phyloP scores from a whole-genome alignment of 2,113 vertebrate genomes.

The Misgurnus anguillicaudatus region DNA sequence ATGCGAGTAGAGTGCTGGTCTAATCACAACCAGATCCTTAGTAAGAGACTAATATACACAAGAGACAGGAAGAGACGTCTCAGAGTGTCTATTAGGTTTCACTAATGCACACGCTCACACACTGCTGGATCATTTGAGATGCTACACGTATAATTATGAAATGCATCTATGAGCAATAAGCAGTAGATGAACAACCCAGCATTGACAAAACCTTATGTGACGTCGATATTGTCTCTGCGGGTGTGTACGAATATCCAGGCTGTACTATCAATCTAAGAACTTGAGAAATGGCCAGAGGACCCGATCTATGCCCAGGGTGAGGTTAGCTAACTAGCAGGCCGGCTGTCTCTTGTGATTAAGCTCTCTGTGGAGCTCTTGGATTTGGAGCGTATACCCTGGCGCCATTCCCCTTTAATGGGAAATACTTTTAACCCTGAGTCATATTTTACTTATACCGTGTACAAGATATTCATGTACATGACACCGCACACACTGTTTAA shows the following conservation, averaged over 20 bases:
- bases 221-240: background rate
- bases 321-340: background rate
- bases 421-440: background rate
- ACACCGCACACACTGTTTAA: slow-evolving; percentile 5
- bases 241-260: background rate
- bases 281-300: background rate
- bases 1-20: slow-evolving; percentile 14
- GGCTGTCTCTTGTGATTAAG: background rate
- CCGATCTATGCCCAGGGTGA: background rate
- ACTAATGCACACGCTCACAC: slow-evolving; percentile 12
- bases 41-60: slow-evolving; percentile 22
- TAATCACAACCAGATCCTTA: slow-evolving; percentile 17
- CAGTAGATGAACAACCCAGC: background rate
- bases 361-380: background rate
- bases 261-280: background rate
- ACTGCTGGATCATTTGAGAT: slow-evolving; percentile 24
- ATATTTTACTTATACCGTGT: slow-evolving; percentile 1
- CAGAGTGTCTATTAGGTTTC: slow-evolving; percentile 25
- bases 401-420: slow-evolving; percentile 17
- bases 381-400: background rate
- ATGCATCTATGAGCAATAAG: slow-evolving; percentile 10
- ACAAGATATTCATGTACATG: slow-evolving; percentile 12
- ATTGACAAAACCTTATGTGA: background rate
- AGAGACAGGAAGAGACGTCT: slow-evolving; percentile 22
- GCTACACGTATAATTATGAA: slow-evolving; percentile 8